phyloP scores from a whole-genome alignment of 1,140 invertebrate species.

The Eciton burchellii region DNA sequence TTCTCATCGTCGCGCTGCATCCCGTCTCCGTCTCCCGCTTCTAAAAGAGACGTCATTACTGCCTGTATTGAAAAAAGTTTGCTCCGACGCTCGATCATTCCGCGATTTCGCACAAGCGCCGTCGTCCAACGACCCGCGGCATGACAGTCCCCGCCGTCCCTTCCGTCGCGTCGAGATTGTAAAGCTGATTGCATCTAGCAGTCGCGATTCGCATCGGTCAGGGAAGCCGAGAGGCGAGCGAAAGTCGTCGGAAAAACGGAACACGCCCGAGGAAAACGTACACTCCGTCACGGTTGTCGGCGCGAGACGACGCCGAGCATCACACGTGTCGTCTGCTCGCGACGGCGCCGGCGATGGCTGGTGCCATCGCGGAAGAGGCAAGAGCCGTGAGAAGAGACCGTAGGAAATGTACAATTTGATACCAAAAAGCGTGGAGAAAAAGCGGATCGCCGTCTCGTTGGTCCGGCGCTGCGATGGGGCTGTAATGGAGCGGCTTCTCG shows the following conservation, averaged over 20 bases:
- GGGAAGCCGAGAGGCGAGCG: constrained; percentile 43
- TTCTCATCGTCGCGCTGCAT: no score
- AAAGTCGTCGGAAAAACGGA: constrained; percentile 44
- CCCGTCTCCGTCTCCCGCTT: no score
- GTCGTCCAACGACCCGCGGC: neutral
- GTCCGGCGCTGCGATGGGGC: constrained; percentile 26
- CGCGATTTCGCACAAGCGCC: neutral
- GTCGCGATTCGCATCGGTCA: constrained; percentile 51
- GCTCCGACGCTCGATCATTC: neutral
- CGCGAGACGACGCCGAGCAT: constrained; percentile 43
- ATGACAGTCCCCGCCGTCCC: neutral
- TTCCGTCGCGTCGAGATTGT: constrained; percentile 2
- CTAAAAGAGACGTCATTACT: no score
- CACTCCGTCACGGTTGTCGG: constrained; percentile 59
- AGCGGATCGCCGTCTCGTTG: neutral
- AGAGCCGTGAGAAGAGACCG: constrained; percentile 35
- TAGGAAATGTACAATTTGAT: constrained; percentile 57
- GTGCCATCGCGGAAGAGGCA: constrained; percentile 13
- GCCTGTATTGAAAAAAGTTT: neutral
- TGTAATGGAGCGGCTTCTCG: constrained; percentile 43
- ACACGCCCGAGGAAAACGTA: constrained; percentile 48
- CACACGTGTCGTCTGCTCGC: constrained; percentile 42
- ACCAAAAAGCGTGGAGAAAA: constrained; percentile 34
- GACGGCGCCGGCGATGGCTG: neutral
- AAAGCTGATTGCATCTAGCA: constrained; percentile 35